These are phyloP conservation scores for Eptatretus atami DNA, from an alignment of 2,797 vertebrate species.

Conservation along the genomic window DNA sequence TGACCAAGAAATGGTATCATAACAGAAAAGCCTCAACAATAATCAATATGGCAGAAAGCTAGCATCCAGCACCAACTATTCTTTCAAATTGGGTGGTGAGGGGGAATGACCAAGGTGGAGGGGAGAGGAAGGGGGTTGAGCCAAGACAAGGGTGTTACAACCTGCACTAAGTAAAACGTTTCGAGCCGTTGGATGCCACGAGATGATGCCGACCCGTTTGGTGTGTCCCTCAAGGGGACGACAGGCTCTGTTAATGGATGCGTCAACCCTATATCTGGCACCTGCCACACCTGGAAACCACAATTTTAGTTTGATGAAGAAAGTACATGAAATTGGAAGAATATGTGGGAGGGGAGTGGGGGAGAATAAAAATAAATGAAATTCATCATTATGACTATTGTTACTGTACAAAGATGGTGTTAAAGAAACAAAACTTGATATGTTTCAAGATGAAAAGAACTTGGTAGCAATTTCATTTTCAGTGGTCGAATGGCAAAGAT, in stretches of 20 bases:
- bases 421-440: too few species aligned
- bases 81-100: too few species aligned
- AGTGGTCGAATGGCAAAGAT: too few species aligned
- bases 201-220: conserved; percentile 46
- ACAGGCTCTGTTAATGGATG: conserved; percentile 28
- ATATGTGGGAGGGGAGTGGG: conserved; percentile 7
- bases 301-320: neutral
- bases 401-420: too few species aligned
- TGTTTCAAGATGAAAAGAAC: too few species aligned
- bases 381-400: neutral
- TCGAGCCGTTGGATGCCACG: conserved; percentile 59
- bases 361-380: neutral
- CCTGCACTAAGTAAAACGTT: conserved; percentile 58
- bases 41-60: too few species aligned
- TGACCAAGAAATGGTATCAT: too few species aligned
- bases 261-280: conserved; percentile 23
- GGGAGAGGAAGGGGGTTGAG: too few species aligned
- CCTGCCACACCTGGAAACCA: conserved; percentile 21
- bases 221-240: conserved; percentile 50
- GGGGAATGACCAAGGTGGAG: too few species aligned
- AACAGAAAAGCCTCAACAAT: too few species aligned
- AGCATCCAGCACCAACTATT: too few species aligned
- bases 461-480: too few species aligned
- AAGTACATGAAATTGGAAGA: conserved; percentile 9
- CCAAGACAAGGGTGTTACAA: conserved; percentile 10